phyloP scores from a whole-genome alignment of 2,888 invertebrate species.

The Euphydryas editha region DNA sequence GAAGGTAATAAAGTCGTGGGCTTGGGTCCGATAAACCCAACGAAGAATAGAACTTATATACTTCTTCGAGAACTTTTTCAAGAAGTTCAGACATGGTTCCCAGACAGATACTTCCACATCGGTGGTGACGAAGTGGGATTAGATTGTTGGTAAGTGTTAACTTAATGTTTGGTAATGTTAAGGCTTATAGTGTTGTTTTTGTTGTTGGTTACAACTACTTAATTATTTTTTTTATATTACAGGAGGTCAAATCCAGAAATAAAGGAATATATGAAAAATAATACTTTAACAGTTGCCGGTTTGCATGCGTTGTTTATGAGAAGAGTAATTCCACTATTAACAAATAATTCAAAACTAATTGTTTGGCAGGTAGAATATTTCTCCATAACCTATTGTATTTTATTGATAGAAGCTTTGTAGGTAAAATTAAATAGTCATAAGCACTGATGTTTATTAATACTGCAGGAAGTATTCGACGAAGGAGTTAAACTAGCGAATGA shows the following conservation, averaged over 20 bases:
- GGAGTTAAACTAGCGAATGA: conserved; percentile 83
- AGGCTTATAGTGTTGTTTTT: too few species aligned
- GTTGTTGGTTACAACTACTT: too few species aligned
- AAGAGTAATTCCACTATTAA: conserved; percentile 60
- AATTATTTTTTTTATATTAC: conserved; percentile 23
- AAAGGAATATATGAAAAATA: conserved; percentile 55
- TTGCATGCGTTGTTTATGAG: conserved; percentile 68
- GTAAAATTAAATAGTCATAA: neutral
- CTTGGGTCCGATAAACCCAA: conserved; percentile 92
- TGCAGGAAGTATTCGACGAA: conserved; percentile 93
- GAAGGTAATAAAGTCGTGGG: conserved; percentile 62
- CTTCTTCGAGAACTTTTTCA: conserved; percentile 87
- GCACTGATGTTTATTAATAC: neutral
- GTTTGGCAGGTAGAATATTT: conserved; percentile 67
- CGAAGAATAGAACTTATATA: conserved; percentile 84
- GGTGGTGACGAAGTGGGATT: conserved; percentile 96
- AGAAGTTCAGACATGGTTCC: conserved; percentile 88
- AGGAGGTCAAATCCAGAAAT: conserved; percentile 68
- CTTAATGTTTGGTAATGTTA: neutral
- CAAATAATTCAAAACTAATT: conserved; percentile 54
- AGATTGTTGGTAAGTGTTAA: conserved; percentile 89
- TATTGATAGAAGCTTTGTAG: too few species aligned
- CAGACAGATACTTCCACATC: conserved; percentile 93
- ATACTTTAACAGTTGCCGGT: conserved; percentile 52
- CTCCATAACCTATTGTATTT: neutral